Base-by-base conservation (phyloP, 53 echinoderm and acorn worm genomes). In the Echinarachnius parma region DNA sequence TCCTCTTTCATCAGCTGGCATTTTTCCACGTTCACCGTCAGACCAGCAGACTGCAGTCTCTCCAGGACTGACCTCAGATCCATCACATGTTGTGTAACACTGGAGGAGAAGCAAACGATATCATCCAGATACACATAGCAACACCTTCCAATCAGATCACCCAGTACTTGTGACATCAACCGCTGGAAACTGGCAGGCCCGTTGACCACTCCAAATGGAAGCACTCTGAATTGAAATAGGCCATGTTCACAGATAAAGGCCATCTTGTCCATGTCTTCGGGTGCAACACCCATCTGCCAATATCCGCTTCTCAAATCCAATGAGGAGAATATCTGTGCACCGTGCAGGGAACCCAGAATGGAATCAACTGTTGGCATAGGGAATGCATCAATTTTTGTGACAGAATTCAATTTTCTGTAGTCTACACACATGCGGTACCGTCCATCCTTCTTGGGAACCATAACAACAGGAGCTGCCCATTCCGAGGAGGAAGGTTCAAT, bases 81-180 rank as follows among this genome's bases (percentile, higher is more conserved):
- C 24, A 32, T 29, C 9, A 61, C 32, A 49, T 78, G 55, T 22
- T 18, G 19, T 3, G 22, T 2, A 22, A 31, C 21, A 20, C 31
- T 21, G 0, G 53, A 5, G 18, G 75, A 59, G 35, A 9, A 39
- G 42, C 42, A 39, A 39, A 39, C 42, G 7, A 39, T 39, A 52
- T 64, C 64, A 33, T 64, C 64, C 15, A 56, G 10, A 59, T 77
- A 77, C 21, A 77, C 62, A 77, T 77, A 77, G 36, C 77, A 77
- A 4, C n/a, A 28, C 18, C 10, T 23, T 1, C 78, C 78, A 20
- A 63, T 62, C 1, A 77, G 61, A 27, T 44, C 48, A 4, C 61
- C 60, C 2, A 61, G 62, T 2, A 62, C 5, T 11, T 34, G 31
- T 60, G 8, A 8, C 34, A n/a, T 20, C 19, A 78, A n/a, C 31